These are phyloP conservation scores for Halcyon senegalensis DNA, from an alignment of 2,113 vertebrate genomes.

Conservation along the genomic window DNA sequence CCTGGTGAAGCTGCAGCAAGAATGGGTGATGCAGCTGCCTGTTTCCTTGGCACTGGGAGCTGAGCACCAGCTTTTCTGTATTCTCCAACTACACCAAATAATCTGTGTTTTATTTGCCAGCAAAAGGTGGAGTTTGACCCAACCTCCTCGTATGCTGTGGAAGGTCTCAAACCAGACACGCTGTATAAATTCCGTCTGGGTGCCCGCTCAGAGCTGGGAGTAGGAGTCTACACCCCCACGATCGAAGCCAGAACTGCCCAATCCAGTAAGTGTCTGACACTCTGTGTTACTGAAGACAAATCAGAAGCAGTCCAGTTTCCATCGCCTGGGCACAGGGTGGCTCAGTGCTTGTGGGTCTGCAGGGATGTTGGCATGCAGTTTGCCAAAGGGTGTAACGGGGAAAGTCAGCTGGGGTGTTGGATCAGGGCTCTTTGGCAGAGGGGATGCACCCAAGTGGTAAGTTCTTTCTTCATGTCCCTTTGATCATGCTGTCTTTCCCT, in stretches of 20 bases:
- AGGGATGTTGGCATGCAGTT: background rate
- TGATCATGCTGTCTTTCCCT: conserved; percentile 39
- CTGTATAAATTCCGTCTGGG: conserved; percentile 90
- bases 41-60: background rate
- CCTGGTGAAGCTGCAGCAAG: background rate
- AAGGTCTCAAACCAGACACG: conserved; percentile 91
- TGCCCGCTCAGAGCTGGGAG: conserved; percentile 88
- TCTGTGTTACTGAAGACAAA: background rate
- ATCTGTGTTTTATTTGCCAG: conserved; percentile 73
- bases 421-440: conserved; percentile 51
- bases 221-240: conserved; percentile 88
- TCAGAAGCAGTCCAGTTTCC: background rate
- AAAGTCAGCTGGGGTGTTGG: conserved; percentile 31
- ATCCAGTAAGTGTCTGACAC: conserved; percentile 87
- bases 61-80: background rate
- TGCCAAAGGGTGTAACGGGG: background rate
- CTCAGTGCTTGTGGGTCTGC: background rate
- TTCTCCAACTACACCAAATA: background rate
- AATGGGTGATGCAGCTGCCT: background rate
- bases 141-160: conserved; percentile 85
- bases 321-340: background rate
- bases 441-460: conserved; percentile 73
- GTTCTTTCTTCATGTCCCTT: conserved; percentile 64
- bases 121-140: conserved; percentile 86
- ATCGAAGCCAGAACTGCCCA: conserved; percentile 88